Percentiles rank a stretch among this genome's conserved stretches.
These are phyloP conservation scores for Lerema accius DNA, from an alignment of 1,140 invertebrate genomes.

Conservation along the genomic window DNA sequence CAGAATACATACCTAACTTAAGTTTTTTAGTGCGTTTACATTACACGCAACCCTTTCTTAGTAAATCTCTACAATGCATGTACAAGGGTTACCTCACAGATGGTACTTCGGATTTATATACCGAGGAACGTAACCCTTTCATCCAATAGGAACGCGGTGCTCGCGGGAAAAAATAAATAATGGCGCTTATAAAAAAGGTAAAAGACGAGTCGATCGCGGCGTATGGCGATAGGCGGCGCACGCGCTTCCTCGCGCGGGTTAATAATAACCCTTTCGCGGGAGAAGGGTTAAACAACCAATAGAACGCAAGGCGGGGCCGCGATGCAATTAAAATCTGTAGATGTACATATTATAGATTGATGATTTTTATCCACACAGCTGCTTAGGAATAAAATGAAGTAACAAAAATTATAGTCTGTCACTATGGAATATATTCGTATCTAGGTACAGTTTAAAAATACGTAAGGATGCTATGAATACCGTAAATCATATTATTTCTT, in stretches of 20 bases:
- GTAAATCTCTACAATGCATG: constrained; percentile 52
- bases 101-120: constrained; percentile 62
- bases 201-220: constrained; percentile 56
- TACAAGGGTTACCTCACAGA: constrained; percentile 33
- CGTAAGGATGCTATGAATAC: too few relatives aligned
- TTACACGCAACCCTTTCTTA: constrained; percentile 61
- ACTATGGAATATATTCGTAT: too few relatives aligned
- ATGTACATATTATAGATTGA: background rate
- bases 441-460: too few relatives aligned
- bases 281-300: constrained; percentile 76
- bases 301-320: constrained; percentile 59
- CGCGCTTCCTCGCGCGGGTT: constrained; percentile 51
- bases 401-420: too few relatives aligned
- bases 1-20: too few relatives aligned
- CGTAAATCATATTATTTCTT: too few relatives aligned
- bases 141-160: constrained; percentile 65
- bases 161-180: constrained; percentile 59
- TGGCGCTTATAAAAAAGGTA: constrained; percentile 64
- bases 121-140: constrained; percentile 66
- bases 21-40: too few relatives aligned
- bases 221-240: constrained; percentile 59
- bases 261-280: constrained; percentile 77
- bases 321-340: constrained; percentile 39
- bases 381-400: too few relatives aligned
- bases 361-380: constrained; percentile 6